Percentiles rank a stretch among this genome's conserved stretches.
phyloP scores from a whole-genome alignment of 2,797 vertebrate species.

The Sternarchorhynchus goeldii region DNA sequence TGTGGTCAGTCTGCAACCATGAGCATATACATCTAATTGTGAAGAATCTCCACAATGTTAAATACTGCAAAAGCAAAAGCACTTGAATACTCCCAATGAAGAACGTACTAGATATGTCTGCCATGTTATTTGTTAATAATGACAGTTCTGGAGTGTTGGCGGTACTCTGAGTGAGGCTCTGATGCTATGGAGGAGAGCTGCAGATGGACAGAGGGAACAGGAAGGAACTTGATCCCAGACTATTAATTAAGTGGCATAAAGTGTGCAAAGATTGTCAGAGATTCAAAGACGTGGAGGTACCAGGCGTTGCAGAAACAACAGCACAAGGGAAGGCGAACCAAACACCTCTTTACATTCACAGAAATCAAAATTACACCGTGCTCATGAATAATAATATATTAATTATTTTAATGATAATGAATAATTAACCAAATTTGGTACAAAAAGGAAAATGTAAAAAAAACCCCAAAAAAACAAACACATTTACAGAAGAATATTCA shows the following conservation, averaged over 20 bases:
- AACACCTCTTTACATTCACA: conserved; percentile 1
- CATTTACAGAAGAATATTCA: too few relatives aligned
- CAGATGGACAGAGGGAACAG: neutral
- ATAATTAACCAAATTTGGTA: neutral
- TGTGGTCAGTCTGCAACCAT: too few relatives aligned
- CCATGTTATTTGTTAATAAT: neutral
- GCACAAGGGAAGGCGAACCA: conserved; percentile 15
- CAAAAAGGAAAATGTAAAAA: neutral
- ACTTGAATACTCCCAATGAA: neutral
- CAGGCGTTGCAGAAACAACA: conserved; percentile 5
- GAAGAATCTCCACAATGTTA: neutral
- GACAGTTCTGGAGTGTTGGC: neutral
- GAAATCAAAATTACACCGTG: neutral
- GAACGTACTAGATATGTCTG: neutral
- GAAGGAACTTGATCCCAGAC: neutral
- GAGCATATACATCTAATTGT: too few relatives aligned
- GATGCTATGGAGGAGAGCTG: neutral
- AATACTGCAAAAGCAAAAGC: neutral
- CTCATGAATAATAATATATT: neutral
- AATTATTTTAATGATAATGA: neutral
- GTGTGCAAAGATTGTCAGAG: conserved; percentile 7
- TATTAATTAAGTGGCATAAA: neutral
- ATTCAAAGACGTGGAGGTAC: neutral
- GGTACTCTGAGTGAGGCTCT: neutral
- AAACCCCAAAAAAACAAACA: too few relatives aligned